phyloP scores from a whole-genome alignment of 2,888 invertebrate genomes.

The Macrophya annulata region DNA sequence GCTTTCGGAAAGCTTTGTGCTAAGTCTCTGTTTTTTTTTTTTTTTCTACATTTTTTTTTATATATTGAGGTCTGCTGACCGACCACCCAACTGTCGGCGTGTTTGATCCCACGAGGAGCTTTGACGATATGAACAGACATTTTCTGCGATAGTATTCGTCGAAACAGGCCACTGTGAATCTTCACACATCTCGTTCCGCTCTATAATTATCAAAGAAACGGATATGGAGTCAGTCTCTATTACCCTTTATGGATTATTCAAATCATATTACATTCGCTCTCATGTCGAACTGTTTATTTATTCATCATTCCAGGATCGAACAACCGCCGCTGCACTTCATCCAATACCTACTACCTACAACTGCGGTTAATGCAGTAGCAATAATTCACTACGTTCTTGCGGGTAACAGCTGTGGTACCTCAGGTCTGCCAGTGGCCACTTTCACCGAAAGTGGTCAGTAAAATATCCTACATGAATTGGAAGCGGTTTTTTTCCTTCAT shows the following conservation, averaged over 20 bases:
- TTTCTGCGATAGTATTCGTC: background rate
- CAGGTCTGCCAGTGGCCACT: constrained; percentile 57
- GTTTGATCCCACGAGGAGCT: constrained; percentile 25
- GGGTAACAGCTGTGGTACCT: constrained; percentile 58
- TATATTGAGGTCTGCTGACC: constrained; percentile 10
- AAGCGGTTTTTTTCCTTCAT: background rate
- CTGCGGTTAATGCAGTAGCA: constrained; percentile 65
- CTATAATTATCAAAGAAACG: background rate
- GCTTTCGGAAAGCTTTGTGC: constrained; percentile 28
- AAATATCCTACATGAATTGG: background rate
- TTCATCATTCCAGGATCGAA: constrained; percentile 19
- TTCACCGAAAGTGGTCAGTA: background rate
- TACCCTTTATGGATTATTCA: background rate
- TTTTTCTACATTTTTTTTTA: background rate
- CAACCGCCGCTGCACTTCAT: background rate
- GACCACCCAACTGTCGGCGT: background rate
- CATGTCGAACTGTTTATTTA: background rate
- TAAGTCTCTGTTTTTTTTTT: constrained; percentile 13
- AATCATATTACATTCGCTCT: background rate
- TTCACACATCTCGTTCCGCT: background rate
- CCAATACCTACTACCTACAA: constrained; percentile 31
- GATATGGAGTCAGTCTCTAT: background rate
- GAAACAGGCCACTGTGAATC: background rate
- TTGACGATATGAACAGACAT: background rate
- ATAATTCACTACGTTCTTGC: constrained; percentile 61